Percentiles rank a stretch among this genome's conserved stretches.
phyloP scores from a whole-genome alignment of 2,888 invertebrate genomes.

The Smittia aterrima region DNA sequence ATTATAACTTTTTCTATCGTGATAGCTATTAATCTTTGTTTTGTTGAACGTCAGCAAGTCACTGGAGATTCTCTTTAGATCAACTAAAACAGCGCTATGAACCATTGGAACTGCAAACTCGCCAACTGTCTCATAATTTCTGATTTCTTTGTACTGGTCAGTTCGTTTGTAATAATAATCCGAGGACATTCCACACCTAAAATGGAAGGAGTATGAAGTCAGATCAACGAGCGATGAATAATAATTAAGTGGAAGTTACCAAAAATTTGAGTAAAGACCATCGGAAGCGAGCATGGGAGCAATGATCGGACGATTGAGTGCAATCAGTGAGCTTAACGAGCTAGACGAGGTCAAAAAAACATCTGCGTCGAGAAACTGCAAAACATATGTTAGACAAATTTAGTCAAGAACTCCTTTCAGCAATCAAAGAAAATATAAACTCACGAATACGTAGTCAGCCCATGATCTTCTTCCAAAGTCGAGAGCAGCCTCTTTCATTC shows the following conservation, averaged over 20 bases:
- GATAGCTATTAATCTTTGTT: slow-evolving; percentile 38
- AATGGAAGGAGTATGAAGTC: not conserved
- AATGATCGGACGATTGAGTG: slow-evolving; percentile 63
- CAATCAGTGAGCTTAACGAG: slow-evolving; percentile 63
- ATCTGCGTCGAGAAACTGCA: slow-evolving; percentile 82
- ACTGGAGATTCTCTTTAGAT: slow-evolving; percentile 62
- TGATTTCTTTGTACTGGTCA: slow-evolving; percentile 78
- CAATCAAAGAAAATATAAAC: slow-evolving; percentile 47
- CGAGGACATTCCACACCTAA: slow-evolving; percentile 74
- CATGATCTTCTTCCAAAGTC: slow-evolving; percentile 70
- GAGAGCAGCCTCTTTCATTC: slow-evolving; percentile 73
- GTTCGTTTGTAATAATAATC: slow-evolving; percentile 82
- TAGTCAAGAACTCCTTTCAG: not conserved
- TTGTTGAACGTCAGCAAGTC: slow-evolving; percentile 70
- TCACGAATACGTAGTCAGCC: slow-evolving; percentile 88
- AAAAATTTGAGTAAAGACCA: slow-evolving; percentile 60
- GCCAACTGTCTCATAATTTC: slow-evolving; percentile 66
- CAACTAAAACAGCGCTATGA: slow-evolving; percentile 80
- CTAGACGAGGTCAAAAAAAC: slow-evolving; percentile 70
- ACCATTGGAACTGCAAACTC: slow-evolving; percentile 88
- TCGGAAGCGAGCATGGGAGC: slow-evolving; percentile 86
- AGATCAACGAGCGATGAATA: too few relatives aligned
- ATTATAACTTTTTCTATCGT: slow-evolving; percentile 60
- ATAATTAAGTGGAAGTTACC: too few relatives aligned
- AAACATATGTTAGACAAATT: slow-evolving; percentile 45